Base-by-base conservation (phyloP, 2,797 vertebrate species). In the Rousettus madagascariensis region DNA sequence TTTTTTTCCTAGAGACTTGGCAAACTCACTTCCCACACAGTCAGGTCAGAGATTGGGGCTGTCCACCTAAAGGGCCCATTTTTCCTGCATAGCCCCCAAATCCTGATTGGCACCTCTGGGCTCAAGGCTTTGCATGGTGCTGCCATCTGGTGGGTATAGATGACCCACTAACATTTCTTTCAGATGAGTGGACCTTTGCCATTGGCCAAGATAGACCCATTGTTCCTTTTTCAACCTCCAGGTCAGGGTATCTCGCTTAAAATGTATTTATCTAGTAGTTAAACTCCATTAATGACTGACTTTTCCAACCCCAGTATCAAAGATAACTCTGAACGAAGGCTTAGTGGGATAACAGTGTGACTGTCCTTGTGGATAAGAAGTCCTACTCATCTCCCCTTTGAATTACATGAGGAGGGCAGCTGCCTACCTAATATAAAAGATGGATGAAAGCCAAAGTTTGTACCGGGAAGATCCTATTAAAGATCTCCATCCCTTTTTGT, bases 71-170 rank as follows among this genome's bases (percentile, higher is more conserved):
- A 3, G 41, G 61, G 12, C 8, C 28, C 17, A 12, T 33, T 80
- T 61, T 16, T 3, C 4, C 65, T 28, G 1, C 28, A 13, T 38
- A 55, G 33, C 5, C 43, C 75, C 61, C 63, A 71, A 36, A 41
- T 89, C 55, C n/a, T 57, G 69, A 24, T 22, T 28, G 69, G 57
- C 2, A 55, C 20, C 51, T 93, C 87, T 69, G 28, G 80, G 22
- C 89, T 46, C 36, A 57, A 75, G 92, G 36, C 36, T 95, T 95
- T 97, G 88, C 82, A 22, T 16, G 41, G 95, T 97, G 96, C 95
- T 97, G 97, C 96, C 97, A 95, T 86, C 97, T 97, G 90, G 94
- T 97, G 96, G 95, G 82, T 38, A 63, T 11, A 86, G 55, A 43
- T 90, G 78, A 79, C n/a, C n/a, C 92, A 95, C 82, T 92, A 85